phyloP scores from a whole-genome alignment of 2,797 vertebrate genomes.

The Rhyacichthys aspro region DNA sequence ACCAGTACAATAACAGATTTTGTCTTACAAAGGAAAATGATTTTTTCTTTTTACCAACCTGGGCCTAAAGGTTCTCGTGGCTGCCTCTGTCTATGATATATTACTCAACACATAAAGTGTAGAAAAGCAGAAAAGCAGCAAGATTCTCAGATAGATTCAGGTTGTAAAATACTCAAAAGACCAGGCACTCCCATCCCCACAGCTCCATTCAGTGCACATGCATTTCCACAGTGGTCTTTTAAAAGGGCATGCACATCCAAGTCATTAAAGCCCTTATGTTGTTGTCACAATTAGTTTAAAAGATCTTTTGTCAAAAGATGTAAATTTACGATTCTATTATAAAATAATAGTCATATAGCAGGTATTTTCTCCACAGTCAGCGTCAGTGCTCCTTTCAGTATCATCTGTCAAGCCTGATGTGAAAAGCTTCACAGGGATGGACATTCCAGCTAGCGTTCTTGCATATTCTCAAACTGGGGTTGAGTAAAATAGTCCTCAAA shows the following conservation, averaged over 20 bases:
- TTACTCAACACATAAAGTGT: conserved; percentile 40
- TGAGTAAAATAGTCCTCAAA: conserved; percentile 26
- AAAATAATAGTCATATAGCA: too few species aligned
- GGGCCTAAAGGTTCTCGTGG: conserved; percentile 35
- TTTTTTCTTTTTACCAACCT: conserved; percentile 47
- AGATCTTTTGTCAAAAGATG: background rate
- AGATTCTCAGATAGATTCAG: conserved; percentile 40
- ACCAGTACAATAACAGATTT: conserved; percentile 79
- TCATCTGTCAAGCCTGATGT: conserved; percentile 20
- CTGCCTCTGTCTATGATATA: conserved; percentile 41
- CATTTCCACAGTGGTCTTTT: conserved; percentile 26
- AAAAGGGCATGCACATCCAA: conserved; percentile 29
- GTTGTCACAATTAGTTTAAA: background rate
- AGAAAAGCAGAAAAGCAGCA: conserved; percentile 49
- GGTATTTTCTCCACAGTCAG: conserved; percentile 1
- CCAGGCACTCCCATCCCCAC: conserved; percentile 61
- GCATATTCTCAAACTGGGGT: conserved; percentile 34
- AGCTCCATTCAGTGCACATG: conserved; percentile 47
- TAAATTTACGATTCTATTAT: too few species aligned
- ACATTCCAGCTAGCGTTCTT: conserved; percentile 41
- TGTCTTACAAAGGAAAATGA: conserved; percentile 54
- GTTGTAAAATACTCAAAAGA: conserved; percentile 59
- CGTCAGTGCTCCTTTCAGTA: background rate
- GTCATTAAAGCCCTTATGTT: conserved; percentile 37
- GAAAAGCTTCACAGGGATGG: conserved; percentile 59